These are phyloP conservation scores for Bombyx mandarina DNA, from an alignment of 1,140 invertebrate species.

Conservation along the genomic window DNA sequence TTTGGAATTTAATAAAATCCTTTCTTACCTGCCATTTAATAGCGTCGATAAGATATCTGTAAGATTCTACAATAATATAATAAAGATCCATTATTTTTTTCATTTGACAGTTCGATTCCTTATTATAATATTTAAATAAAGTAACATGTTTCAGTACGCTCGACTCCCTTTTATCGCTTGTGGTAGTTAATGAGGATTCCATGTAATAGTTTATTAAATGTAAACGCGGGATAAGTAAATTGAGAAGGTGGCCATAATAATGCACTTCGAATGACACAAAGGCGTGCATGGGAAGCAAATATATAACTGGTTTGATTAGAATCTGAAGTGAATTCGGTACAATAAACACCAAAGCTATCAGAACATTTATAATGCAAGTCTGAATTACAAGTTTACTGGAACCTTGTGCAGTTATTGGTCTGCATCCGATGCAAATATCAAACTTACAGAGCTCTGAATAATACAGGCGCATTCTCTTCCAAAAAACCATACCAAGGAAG, in stretches of 20 bases:
- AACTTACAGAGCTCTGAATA: conserved; percentile 22
- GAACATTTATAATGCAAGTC: conserved; percentile 7
- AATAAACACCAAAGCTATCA: conserved; percentile 6
- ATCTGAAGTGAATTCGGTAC: conserved; percentile 3
- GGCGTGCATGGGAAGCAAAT: conserved; percentile 13
- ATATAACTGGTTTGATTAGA: background rate
- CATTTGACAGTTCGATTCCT: conserved; percentile 22
- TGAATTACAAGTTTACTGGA: conserved; percentile 13
- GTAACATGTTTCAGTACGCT: conserved; percentile 7
- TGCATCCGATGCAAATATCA: conserved; percentile 22
- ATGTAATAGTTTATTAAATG: conserved; percentile 26
- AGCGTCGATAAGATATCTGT: conserved; percentile 37
- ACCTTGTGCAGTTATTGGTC: conserved; percentile 14
- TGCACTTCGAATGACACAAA: conserved; percentile 23
- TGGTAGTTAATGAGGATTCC: conserved; percentile 18
- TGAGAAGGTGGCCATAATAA: conserved; percentile 29
- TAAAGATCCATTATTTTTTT: conserved; percentile 42
- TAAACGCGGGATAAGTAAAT: conserved; percentile 25
- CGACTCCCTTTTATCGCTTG: conserved; percentile 8
- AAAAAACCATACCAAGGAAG: conserved; percentile 13
- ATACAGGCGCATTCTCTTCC: conserved; percentile 17
- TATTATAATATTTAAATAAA: conserved; percentile 2
- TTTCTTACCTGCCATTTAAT: conserved; percentile 53
- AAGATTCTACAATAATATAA: conserved; percentile 37
- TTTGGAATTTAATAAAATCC: conserved; percentile 1